Percentiles rank a stretch among this genome's conserved stretches.
These are phyloP conservation scores for Eptatretus burgeri DNA, from an alignment of 2,113 vertebrate species.

Conservation along the genomic window DNA sequence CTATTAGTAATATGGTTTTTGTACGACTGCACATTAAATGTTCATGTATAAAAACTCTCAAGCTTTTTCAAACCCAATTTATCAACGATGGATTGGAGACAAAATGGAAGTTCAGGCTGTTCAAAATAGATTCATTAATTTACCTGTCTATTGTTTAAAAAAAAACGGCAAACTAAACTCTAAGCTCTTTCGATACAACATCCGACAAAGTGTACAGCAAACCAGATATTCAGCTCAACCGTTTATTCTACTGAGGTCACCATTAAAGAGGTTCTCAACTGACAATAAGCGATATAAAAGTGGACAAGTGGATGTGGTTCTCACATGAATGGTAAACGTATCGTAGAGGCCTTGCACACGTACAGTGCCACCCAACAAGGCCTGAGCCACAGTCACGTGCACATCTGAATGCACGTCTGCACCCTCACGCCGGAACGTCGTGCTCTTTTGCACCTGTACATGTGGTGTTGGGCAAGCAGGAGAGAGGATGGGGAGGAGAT, in stretches of 20 bases:
- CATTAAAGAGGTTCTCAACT: neutral
- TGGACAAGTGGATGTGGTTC: neutral
- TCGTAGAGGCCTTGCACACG: constrained; percentile 58
- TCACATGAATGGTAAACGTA: constrained; percentile 45
- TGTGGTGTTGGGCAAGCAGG: neutral
- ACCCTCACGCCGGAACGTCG: constrained; percentile 50
- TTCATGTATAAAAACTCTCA: too few species aligned
- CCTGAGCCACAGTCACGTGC: constrained; percentile 52
- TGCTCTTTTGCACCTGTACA: constrained; percentile 58
- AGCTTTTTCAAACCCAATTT: too few species aligned
- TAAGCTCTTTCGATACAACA: too few species aligned
- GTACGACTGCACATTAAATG: too few species aligned
- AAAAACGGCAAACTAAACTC: too few species aligned
- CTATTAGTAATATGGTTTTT: too few species aligned
- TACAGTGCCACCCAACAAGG: constrained; percentile 57
- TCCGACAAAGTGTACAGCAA: too few species aligned
- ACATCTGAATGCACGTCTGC: constrained; percentile 83
- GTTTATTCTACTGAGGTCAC: neutral
- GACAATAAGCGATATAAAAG: neutral
- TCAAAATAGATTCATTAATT: too few species aligned
- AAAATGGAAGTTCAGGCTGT: too few species aligned
- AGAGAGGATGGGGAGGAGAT: neutral
- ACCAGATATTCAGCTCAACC: too few species aligned
- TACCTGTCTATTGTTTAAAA: too few species aligned
- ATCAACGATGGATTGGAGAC: too few species aligned